Evolutionary conservation across 2,113 vertebrate species (phyloP), one percentile per base, ranked within the genome.

Genomic region (Gyps fulvus): DNA sequence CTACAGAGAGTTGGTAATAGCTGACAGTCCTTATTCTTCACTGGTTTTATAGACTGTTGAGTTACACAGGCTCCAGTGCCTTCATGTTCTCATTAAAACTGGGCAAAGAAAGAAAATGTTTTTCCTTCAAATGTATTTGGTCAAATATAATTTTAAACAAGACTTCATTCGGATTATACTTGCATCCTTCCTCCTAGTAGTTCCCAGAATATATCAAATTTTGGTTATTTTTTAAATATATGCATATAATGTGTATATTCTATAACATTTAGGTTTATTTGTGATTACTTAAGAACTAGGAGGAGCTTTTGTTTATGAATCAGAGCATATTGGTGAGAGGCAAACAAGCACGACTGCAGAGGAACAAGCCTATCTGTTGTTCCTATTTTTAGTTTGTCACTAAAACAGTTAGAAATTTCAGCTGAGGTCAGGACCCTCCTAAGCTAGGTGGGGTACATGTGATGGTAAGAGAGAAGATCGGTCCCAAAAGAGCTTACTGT

Each of bases 1-100:
- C 59, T 71, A 18, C 3, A 55, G 63, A 89, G 72, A 63, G 10
- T 15, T 89, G 13, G 55, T 71, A 74, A 85, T 67, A 83, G 63
- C 47, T 92, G 59, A 71, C 23, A 95, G 47, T 52, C n/a, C 50
- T 93, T 92, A 62, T 90, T 89, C 63, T 89, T 94, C 67, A 22
- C 19, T 59, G 47, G 1, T 67, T 83, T 87, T 73, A 73, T 17
- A 71, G n/a, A 63, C 21, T 38, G 16, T 58, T 63, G 58, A 67
- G 43, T 40, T 74, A 25, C n/a, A 77, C 14, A 79, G 49, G 18
- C 15, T 77, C 29, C 42, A 59, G 17, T 58, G 67, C n/a, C 27
- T 88, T 72, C 55, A 66, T 27, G 47, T 36, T 7, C 57, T 65
- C 55, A 50, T 50, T 81, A 92, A 94, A 86, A 62, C 17, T 43